Percentiles rank a stretch among this genome's conserved stretches.
Evolutionary conservation across 2,888 invertebrate species (phyloP).

Genomic region (Galerucella nymphaeae): DNA sequence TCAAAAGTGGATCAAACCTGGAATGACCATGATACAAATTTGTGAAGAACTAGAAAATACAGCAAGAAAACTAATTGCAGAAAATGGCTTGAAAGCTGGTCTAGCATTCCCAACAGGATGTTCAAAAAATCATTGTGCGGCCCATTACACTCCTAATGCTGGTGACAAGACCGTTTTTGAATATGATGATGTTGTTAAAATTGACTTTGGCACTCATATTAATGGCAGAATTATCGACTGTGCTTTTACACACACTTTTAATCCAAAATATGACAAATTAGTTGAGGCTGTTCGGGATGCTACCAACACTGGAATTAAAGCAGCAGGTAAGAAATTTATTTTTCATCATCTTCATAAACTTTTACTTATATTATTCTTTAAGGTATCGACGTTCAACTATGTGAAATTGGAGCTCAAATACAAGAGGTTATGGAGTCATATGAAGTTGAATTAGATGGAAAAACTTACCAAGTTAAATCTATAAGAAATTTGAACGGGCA

Average conservation of each 20-base stretch:
- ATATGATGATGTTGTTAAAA: slow-evolving; percentile 98
- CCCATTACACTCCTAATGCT: slow-evolving; percentile 99
- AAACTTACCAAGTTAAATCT: slow-evolving; percentile 94
- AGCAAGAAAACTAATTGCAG: slow-evolving; percentile 90
- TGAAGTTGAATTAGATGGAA: slow-evolving; percentile 96
- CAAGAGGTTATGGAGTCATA: slow-evolving; percentile 99
- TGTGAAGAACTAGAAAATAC: slow-evolving; percentile 96
- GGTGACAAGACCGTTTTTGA: slow-evolving; percentile 93
- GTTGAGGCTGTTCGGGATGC: slow-evolving; percentile 97
- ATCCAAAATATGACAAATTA: slow-evolving; percentile 94
- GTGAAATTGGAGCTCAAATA: slow-evolving; percentile 96
- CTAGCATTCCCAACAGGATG: slow-evolving; percentile 94
- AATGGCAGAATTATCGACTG: slow-evolving; percentile 99
- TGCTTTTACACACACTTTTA: slow-evolving; percentile 97
- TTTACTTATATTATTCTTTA: slow-evolving; percentile 6
- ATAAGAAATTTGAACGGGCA: slow-evolving; percentile 99
- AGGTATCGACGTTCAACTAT: slow-evolving; percentile 92
- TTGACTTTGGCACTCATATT: slow-evolving; percentile 98
- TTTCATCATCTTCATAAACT: not conserved
- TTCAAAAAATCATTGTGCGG: slow-evolving; percentile 90
- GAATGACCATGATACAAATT: slow-evolving; percentile 99
- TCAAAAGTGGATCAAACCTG: slow-evolving; percentile 94
- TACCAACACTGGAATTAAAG: slow-evolving; percentile 96
- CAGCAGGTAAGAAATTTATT: slow-evolving; percentile 57
- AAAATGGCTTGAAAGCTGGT: slow-evolving; percentile 94